Conservation (phyloP, 2,113 vertebrate species). For the Elgaria multicarinata region DNA sequence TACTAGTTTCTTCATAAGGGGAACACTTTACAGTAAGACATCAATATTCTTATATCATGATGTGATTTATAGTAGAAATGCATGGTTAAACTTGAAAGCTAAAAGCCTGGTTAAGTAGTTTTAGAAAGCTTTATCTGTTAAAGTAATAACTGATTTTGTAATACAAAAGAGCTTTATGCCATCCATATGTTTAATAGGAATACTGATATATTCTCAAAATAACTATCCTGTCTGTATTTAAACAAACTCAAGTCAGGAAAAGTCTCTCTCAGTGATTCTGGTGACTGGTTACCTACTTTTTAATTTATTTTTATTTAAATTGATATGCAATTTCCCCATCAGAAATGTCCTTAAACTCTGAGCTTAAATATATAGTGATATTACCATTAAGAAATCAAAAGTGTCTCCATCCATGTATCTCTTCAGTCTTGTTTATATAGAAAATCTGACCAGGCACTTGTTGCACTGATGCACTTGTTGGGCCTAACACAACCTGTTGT, state of each 20-base stretch:
- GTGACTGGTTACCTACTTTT: background rate
- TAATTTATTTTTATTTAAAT: too few species aligned
- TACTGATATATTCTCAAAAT: conserved; percentile 11
- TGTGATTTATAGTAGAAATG: background rate
- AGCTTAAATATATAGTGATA: too few species aligned
- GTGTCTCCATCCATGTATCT: too few species aligned
- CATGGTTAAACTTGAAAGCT: conserved; percentile 29
- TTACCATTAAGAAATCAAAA: too few species aligned
- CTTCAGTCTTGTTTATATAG: too few species aligned
- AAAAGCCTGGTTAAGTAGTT: conserved; percentile 13
- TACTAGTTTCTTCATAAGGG: conserved; percentile 24
- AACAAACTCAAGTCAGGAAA: background rate
- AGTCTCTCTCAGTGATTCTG: background rate
- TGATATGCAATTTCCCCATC: too few species aligned
- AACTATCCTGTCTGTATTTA: fast-evolving
- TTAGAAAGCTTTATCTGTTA: conserved; percentile 41
- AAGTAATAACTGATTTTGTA: conserved; percentile 43
- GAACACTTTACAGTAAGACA: background rate
- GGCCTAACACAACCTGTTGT: too few species aligned
- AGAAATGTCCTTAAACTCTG: too few species aligned
- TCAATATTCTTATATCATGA: background rate
- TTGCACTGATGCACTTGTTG: too few species aligned
- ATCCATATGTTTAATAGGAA: conserved; percentile 16
- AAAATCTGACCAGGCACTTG: too few species aligned
- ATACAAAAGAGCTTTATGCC: conserved; percentile 38